Percentiles rank a stretch among this genome's conserved stretches.
Conservation (phyloP, 2,797 vertebrate species). For the Gymnothorax javanicus region DNA sequence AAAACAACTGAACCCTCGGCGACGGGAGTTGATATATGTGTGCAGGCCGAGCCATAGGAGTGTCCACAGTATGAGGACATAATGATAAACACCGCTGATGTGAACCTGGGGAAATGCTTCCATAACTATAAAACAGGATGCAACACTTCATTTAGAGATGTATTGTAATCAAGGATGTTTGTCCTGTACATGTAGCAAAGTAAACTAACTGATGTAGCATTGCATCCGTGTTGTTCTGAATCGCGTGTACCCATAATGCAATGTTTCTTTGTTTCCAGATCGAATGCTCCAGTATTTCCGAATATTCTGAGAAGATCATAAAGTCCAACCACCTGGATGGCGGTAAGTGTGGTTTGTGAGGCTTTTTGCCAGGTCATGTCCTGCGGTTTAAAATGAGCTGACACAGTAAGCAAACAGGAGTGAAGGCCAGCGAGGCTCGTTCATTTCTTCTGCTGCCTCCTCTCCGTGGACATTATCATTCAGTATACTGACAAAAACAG, state of each 20-base stretch:
- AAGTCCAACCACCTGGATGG: slow-evolving; percentile 96
- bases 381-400: neutral
- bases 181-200: neutral
- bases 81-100: neutral
- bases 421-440: neutral
- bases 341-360: slow-evolving; percentile 75
- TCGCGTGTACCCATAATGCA: neutral
- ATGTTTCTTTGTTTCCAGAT: slow-evolving; percentile 73
- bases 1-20: neutral
- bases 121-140: neutral
- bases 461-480: neutral
- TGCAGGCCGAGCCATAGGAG: neutral
- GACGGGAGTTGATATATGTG: neutral
- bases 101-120: neutral
- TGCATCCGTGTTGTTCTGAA: neutral
- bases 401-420: neutral
- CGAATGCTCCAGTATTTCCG: slow-evolving; percentile 98
- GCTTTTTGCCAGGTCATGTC: neutral
- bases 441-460: neutral
- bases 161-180: neutral
- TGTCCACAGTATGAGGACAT: too few relatives aligned
- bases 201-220: neutral
- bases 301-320: slow-evolving; percentile 98
- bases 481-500: neutral
- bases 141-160: neutral